These are phyloP conservation scores for Metallyticus violacea DNA, from an alignment of 2,888 invertebrate species.

Conservation along the genomic window DNA sequence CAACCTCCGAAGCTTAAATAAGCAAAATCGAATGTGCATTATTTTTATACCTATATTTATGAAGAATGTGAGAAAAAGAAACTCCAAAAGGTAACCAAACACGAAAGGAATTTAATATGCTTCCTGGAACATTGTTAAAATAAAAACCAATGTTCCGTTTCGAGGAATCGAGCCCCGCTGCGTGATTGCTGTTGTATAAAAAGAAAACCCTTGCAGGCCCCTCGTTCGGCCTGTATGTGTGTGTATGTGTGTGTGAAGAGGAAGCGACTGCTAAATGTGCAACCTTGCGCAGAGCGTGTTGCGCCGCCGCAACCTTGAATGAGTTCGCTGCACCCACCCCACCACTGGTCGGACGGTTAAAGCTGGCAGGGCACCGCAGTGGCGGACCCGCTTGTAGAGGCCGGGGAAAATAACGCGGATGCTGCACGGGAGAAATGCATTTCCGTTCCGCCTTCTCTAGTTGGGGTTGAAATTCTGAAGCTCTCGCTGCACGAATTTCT, in stretches of 20 bases:
- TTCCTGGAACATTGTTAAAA: background rate
- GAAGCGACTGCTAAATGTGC: background rate
- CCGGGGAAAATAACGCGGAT: too few relatives aligned
- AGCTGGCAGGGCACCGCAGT: background rate
- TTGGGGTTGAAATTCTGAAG: too few relatives aligned
- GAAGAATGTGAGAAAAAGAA: background rate
- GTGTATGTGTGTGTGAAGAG: background rate
- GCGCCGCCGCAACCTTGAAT: slow-evolving; percentile 26
- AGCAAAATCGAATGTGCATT: too few relatives aligned
- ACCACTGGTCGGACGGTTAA: background rate
- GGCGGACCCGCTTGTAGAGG: background rate
- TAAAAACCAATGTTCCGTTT: background rate
- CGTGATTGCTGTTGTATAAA: background rate
- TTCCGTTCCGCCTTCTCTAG: background rate
- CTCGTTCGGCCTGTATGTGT: background rate
- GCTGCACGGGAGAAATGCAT: background rate
- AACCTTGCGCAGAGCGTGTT: slow-evolving; percentile 8
- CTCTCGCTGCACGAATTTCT: too few relatives aligned
- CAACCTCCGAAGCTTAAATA: too few relatives aligned
- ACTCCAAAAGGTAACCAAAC: background rate
- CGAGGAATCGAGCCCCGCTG: background rate
- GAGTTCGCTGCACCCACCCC: slow-evolving; percentile 22
- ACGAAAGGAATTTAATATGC: background rate
- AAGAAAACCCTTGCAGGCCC: background rate
- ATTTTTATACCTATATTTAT: too few relatives aligned